Evolutionary conservation across 2,113 vertebrate genomes (phyloP), one percentile per base, ranked within the genome.

Genomic region (Sialia sialis): DNA sequence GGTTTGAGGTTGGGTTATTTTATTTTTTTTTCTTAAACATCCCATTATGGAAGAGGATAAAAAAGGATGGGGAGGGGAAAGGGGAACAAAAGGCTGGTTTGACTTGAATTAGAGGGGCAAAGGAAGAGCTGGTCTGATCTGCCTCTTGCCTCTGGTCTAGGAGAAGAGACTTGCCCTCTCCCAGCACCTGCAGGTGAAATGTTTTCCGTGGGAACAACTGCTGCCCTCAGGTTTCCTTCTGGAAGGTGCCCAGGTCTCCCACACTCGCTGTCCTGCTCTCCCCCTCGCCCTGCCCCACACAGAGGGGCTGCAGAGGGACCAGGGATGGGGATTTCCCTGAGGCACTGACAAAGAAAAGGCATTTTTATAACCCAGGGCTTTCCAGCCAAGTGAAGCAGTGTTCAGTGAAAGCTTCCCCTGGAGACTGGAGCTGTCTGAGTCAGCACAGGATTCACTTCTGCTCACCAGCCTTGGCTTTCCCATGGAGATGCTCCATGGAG

Each of bases 11-110:
- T 95, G 92, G 85, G 78, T 91, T 94, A 76, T 87, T 95, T 95
- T 90, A 25, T 95, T 69, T 79, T 85, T 86, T 84, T 48, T 95
- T 69, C 93, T 95, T 95, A 59, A 95, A 97, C 93, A 95, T 96
- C 94, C 97, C 96, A 95, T 93, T 96, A 97, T 97, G 97, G 95
- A 97, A 97, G 3, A 80, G 95, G 97, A 97, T 96, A 96, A 97
- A 97, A 97, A 96, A 97, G 96, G 96, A 94, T 83, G 92, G 83
- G 86, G 86, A 91, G 94, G 93, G 84, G 84, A 94, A 89, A 92
- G 87, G 86, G 90, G 89, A 94, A 95, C 94, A 96, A 97, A 96
- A 96, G 94, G 93, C 94, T 95, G 91, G 87, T 95, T 95, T 89
- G 74, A 96, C 94, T 96, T 93, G 94, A 96, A 95, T 96, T 29